Evolutionary conservation across 2,888 invertebrate species (phyloP).

Genomic region (Rapana venosa): DNA sequence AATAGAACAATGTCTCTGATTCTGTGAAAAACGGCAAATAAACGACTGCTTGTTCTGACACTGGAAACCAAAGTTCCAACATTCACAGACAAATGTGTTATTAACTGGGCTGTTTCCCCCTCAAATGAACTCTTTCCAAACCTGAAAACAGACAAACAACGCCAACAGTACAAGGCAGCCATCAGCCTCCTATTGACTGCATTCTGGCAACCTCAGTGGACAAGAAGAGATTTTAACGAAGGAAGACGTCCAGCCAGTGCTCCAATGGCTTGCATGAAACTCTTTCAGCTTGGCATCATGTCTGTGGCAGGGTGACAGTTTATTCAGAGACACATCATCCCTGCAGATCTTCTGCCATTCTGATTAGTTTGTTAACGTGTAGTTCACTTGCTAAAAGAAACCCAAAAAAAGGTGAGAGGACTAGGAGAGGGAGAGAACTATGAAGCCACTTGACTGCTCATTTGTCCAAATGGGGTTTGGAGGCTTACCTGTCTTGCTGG

Average conservation of each 20-base stretch:
- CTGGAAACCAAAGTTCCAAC: too few relatives aligned
- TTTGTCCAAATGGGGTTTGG: too few relatives aligned
- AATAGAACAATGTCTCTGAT: too few relatives aligned
- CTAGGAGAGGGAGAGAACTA: too few relatives aligned
- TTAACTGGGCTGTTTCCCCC: too few relatives aligned
- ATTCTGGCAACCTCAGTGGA: neutral
- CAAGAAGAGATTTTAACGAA: neutral
- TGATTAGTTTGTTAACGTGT: neutral
- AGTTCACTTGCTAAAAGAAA: neutral
- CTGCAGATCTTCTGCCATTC: constrained; percentile 11
- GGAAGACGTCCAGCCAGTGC: neutral
- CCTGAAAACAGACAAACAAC: neutral
- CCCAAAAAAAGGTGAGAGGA: neutral
- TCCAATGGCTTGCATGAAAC: neutral
- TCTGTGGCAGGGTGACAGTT: neutral
- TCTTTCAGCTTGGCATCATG: neutral
- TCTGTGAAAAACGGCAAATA: too few relatives aligned
- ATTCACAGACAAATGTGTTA: too few relatives aligned
- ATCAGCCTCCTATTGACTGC: neutral
- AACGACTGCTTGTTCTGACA: too few relatives aligned
- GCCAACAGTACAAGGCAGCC: neutral
- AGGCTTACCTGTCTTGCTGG: too few relatives aligned
- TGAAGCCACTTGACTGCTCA: too few relatives aligned
- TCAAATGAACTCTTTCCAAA: too few relatives aligned
- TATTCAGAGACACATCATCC: too few relatives aligned